Conservation (phyloP, 2,113 vertebrate genomes). For the Ornithorhynchus anatinus region DNA sequence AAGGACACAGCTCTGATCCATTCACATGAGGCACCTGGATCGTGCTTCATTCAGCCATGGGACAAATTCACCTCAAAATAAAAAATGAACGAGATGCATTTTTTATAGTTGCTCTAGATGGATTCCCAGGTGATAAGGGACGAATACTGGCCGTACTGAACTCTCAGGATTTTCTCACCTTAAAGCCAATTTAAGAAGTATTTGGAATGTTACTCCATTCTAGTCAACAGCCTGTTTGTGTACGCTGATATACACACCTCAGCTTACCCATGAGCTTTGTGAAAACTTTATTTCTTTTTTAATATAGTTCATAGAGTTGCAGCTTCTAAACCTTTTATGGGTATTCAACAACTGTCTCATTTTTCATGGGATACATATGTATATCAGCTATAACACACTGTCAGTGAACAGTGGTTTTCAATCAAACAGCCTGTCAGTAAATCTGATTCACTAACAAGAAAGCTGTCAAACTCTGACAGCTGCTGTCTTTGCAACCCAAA, state of each 20-base stretch:
- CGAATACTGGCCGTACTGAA: too few species aligned
- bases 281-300: constrained; percentile 32
- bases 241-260: neutral
- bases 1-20: too few species aligned
- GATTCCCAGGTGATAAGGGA: too few species aligned
- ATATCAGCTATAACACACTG: constrained; percentile 60
- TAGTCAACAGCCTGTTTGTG: neutral
- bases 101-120: too few species aligned
- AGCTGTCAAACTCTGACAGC: constrained; percentile 76
- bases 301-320: constrained; percentile 20
- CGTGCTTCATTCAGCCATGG: too few species aligned
- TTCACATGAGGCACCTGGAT: too few species aligned
- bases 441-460: constrained; percentile 75
- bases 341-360: constrained; percentile 31
- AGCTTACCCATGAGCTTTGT: neutral
- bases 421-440: constrained; percentile 73
- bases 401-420: constrained; percentile 73
- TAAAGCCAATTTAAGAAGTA: too few species aligned
- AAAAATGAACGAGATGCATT: too few species aligned
- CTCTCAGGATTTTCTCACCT: too few species aligned
- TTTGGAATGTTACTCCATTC: too few species aligned
- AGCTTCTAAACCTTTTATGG: constrained; percentile 27
- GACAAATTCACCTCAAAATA: too few species aligned
- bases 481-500: constrained; percentile 75
- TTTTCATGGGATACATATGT: constrained; percentile 64